These are phyloP conservation scores for Leptothorax acervorum DNA, from an alignment of 2,888 invertebrate genomes.

Conservation along the genomic window DNA sequence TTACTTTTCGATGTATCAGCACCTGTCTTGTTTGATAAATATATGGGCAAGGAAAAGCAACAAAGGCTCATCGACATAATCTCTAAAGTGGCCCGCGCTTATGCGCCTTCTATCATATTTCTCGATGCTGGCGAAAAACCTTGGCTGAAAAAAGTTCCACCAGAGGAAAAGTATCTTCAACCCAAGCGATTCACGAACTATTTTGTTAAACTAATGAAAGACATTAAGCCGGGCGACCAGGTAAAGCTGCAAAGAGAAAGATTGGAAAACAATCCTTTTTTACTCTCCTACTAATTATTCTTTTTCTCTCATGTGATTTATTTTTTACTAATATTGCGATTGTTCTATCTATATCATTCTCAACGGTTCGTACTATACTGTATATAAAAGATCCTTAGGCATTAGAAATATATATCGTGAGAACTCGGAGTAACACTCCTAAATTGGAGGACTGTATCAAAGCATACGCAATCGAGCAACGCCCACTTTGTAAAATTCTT, in stretches of 20 bases:
- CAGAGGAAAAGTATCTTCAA: conserved; percentile 88
- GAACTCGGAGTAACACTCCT: conserved; percentile 31
- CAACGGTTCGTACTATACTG: neutral
- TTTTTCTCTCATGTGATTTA: neutral
- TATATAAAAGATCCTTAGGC: neutral
- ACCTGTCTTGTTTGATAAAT: conserved; percentile 89
- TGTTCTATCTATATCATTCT: neutral
- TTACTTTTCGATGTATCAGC: conserved; percentile 93
- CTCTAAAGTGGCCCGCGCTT: conserved; percentile 89
- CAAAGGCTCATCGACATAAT: conserved; percentile 90
- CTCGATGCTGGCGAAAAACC: conserved; percentile 90
- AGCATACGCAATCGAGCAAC: conserved; percentile 61
- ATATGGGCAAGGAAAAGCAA: conserved; percentile 89
- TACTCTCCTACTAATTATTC: neutral
- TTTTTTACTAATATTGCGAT: neutral
- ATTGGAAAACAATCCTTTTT: neutral
- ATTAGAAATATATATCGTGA: conserved; percentile 16
- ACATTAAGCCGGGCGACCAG: conserved; percentile 88
- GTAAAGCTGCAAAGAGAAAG: conserved; percentile 63
- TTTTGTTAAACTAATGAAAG: conserved; percentile 90
- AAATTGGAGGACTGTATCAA: conserved; percentile 58
- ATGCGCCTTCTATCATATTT: conserved; percentile 91
- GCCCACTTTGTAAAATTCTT: conserved; percentile 71
- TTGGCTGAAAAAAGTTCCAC: conserved; percentile 90
- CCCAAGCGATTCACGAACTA: conserved; percentile 91